Evolutionary conservation across 2,113 vertebrate genomes (phyloP).

Genomic region (Phrynosoma platyrhinos): DNA sequence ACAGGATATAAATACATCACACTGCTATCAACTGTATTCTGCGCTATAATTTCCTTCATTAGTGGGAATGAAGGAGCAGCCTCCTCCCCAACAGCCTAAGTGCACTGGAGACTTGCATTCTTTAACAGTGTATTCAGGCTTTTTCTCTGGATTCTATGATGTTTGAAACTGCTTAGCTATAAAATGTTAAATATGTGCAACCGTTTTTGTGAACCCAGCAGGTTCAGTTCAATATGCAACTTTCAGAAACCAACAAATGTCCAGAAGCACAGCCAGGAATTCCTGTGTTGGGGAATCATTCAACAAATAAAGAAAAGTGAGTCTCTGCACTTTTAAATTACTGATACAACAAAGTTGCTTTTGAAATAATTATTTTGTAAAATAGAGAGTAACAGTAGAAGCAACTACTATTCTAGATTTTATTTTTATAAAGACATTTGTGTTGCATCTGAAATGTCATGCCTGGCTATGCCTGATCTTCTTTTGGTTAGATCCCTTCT

Average conservation of each 20-base stretch:
- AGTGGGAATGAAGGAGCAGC: no score
- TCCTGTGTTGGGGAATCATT: slow-evolving; percentile 36
- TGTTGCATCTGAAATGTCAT: background rate
- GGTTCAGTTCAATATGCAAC: slow-evolving; percentile 84
- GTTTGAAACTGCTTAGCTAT: rapidly evolving
- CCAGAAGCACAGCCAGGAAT: slow-evolving; percentile 53
- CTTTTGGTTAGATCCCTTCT: background rate
- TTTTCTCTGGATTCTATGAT: background rate
- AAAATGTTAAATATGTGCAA: background rate
- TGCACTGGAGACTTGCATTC: background rate
- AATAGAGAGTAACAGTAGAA: no score
- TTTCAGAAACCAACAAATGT: slow-evolving; percentile 67
- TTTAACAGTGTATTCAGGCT: background rate
- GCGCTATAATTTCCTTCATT: no score
- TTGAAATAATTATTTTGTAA: background rate
- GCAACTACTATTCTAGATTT: background rate
- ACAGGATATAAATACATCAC: no score
- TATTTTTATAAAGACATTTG: background rate
- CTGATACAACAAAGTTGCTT: background rate
- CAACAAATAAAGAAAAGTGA: slow-evolving; percentile 86
- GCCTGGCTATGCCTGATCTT: no score
- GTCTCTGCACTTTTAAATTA: slow-evolving; percentile 44
- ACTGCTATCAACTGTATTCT: no score
- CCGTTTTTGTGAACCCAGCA: slow-evolving; percentile 57
- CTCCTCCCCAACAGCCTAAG: no score